Percentiles rank a stretch among this genome's conserved stretches.
Conservation (phyloP, 2,797 vertebrate genomes). For the Lagorchestes hirsutus region DNA sequence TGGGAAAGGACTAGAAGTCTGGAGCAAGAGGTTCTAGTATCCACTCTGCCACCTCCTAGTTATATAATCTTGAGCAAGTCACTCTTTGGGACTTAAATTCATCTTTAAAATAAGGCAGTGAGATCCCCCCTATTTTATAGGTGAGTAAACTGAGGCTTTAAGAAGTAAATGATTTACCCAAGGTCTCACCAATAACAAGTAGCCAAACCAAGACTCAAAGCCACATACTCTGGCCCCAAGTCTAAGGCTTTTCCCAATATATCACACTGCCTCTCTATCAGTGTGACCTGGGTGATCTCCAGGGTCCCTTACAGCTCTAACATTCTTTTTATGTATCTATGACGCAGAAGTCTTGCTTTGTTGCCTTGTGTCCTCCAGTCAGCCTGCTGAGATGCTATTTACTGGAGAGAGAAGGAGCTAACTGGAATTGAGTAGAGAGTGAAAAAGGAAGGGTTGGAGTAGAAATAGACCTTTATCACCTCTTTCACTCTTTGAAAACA, state of each 20-base stretch:
- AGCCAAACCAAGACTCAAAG: not conserved
- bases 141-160: not conserved
- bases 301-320: not conserved
- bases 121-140: not conserved
- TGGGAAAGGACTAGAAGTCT: not conserved
- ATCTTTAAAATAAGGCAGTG: not conserved
- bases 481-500: not conserved
- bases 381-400: not conserved
- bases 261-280: not conserved
- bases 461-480: not conserved
- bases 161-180: not conserved
- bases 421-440: not conserved
- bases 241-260: not conserved
- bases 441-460: not conserved
- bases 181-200: not conserved
- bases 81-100: not conserved
- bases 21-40: not conserved
- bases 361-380: not conserved
- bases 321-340: not conserved
- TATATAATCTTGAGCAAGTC: not conserved
- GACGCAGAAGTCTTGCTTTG: not conserved
- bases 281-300: not conserved
- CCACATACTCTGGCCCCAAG: not conserved
- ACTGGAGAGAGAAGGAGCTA: not conserved
- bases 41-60: not conserved